Conservation (phyloP, 2,113 vertebrate species). For the Nibea albiflora region DNA sequence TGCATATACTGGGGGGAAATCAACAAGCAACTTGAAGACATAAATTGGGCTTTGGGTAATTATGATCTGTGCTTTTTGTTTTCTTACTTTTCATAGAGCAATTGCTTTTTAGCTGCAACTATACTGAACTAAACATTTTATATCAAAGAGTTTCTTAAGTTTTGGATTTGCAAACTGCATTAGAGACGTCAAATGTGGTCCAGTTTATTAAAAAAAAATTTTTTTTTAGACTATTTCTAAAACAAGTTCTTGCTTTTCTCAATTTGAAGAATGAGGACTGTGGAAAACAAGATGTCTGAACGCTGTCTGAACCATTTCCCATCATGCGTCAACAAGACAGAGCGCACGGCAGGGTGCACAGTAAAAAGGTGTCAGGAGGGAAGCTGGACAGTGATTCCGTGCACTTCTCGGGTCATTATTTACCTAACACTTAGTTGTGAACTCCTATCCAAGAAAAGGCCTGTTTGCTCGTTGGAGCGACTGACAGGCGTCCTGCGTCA, state of each 20-base stretch:
- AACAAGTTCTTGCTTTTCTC: no score
- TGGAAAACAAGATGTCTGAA: neutral
- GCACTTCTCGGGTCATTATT: slow-evolving; percentile 29
- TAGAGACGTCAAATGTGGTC: no score
- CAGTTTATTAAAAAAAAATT: no score
- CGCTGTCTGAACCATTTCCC: neutral
- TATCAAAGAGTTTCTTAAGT: neutral
- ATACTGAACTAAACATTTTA: neutral
- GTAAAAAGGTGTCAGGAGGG: slow-evolving; percentile 2
- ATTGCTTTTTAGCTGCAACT: neutral
- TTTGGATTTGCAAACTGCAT: neutral
- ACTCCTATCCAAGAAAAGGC: slow-evolving; percentile 38
- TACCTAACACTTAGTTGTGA: slow-evolving; percentile 42
- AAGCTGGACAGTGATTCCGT: slow-evolving; percentile 21
- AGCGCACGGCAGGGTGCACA: neutral
- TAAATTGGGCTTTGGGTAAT: no score
- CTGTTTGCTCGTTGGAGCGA: slow-evolving; percentile 54
- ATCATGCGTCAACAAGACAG: neutral
- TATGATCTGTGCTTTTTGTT: no score
- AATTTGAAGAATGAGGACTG: neutral
- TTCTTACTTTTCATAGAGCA: neutral
- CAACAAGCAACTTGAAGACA: neutral
- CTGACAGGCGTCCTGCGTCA: slow-evolving; percentile 60
- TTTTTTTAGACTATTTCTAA: no score
- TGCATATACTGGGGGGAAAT: neutral